Base-by-base conservation (phyloP, 2,888 invertebrate species). In the Sphaerolaimus hirsutus region DNA sequence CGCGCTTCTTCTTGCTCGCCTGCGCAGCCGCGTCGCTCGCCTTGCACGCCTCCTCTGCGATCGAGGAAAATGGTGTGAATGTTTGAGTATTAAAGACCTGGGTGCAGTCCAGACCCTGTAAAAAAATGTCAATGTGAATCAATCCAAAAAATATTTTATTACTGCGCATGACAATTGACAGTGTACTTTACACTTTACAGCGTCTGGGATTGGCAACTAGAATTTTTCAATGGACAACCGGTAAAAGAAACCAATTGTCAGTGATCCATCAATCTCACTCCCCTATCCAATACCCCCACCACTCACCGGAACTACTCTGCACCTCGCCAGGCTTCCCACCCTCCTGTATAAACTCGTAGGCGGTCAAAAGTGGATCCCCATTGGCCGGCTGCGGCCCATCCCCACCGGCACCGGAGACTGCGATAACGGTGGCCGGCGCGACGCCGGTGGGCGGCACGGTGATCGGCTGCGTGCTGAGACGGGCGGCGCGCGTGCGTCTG, bases 401-500 rank as follows among this genome's bases (percentile, higher is more conserved):
- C 32, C 32, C 10, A 32, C 17, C 17, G 32, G 17, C 32, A 10
- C 32, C 10, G 10, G 17, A 32, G 17, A 17, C 32, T 32, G 10
- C 10, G 17, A 32, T 32, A 32, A 17, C 32, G 32, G 32, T 32
- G 32, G 17, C 17, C 17, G 32, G 10, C 32, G 10, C 10, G 32
- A 10, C 10, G 32, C 32, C 32, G 10, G 32, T 32, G 10, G 10
- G 40, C 23, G 35, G 35, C 35, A 29, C 43, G 32, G 43, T 43
- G 43, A 43, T 43, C n/a, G 43, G 48, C 45, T 37, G 48, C 17
- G 42, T 48, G 44, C 17, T 36, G 12, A 48, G 46, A 24, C 53
- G 46, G 1, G 54, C 51, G 47, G 83, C 83, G 49, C 83, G 73
- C 0, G 84, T 84, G 63, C 81, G 86, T 68, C 84, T 82, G 69